Conservation (phyloP, 1,140 invertebrate genomes). For the Drepana arcuata region DNA sequence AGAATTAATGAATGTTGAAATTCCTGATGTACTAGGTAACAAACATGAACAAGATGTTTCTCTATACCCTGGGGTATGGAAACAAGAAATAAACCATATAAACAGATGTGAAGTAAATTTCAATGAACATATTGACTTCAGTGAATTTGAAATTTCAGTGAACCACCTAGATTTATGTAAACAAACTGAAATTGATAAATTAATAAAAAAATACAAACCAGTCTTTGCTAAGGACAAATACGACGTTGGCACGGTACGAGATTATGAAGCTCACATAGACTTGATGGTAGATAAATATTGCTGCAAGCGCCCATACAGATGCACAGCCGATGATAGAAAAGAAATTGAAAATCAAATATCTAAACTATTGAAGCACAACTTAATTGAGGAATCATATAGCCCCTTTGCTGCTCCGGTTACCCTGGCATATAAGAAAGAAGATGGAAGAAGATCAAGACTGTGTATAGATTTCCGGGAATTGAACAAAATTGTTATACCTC, state of each 20-base stretch:
- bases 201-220: neutral
- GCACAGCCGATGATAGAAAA: conserved; percentile 8
- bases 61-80: neutral
- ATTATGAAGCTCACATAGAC: neutral
- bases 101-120: conserved; percentile 1
- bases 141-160: neutral
- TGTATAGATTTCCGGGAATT: conserved; percentile 6
- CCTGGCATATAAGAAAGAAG: conserved; percentile 10
- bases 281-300: conserved; percentile 6
- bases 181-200: neutral
- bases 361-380: conserved; percentile 6
- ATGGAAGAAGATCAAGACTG: conserved; percentile 8
- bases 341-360: conserved; percentile 10
- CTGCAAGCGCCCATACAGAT: conserved; percentile 9
- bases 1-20: neutral
- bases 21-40: neutral
- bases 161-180: neutral
- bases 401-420: conserved; percentile 4
- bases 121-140: neutral
- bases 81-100: neutral
- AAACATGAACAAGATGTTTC: conserved; percentile 3
- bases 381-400: conserved; percentile 10
- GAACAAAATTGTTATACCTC: conserved; percentile 8
- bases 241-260: neutral
- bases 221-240: conserved; percentile 1